Base-by-base conservation (phyloP, 2,797 vertebrate genomes). In the Apogon talboti region DNA sequence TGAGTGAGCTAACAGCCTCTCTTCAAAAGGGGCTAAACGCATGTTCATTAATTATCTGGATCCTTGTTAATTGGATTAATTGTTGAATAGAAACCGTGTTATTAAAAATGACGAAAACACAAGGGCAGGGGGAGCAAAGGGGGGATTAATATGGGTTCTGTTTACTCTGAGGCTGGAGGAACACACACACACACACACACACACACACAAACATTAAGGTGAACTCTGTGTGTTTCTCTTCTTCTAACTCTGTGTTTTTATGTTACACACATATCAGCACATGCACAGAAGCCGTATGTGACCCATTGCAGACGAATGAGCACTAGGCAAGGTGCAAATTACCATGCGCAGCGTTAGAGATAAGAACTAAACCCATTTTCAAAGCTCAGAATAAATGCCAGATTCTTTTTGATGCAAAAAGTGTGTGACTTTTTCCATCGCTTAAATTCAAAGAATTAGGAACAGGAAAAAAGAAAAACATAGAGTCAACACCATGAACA, bases 31-130 rank as follows among this genome's bases (percentile, higher is more conserved):
- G 64, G 76, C 85, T 90, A 84, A 89, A 90, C 69, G 78, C 88
- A 71, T 88, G 89, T 90, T 92, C 85, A 87, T 87, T 87, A 90
- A 91, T 91, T 91, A 92, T 92, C 92, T 89, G 79, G 86, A 92
- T 90, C 83, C 79, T 84, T 79, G 80, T 89, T 93, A 93, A 94
- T 92, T 93, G 92, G 92, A 94, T 94, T 93, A 93, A 93, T 93
- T 91, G 85, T 90, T 90, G 88, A 93, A 93, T 91, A 55, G 89
- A 90, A 90, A 91, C 74, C 83, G 77, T 94, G 92, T 92, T 91
- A 93, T 93, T 93, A 93, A 92, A 92, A 92, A 92, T 92, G 84
- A 92, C 67, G 79, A 92, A 91, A 92, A 91, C 90, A 91, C 82
- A 87, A 87, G 88, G 89, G 86, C 87, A 90, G 72, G 70, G 79